A percentile compares a stretch with the other conserved stretches of the same genome.
These are phyloP conservation scores for Volucella zonaria DNA, from an alignment of 2,888 invertebrate genomes.

Conservation along the genomic window DNA sequence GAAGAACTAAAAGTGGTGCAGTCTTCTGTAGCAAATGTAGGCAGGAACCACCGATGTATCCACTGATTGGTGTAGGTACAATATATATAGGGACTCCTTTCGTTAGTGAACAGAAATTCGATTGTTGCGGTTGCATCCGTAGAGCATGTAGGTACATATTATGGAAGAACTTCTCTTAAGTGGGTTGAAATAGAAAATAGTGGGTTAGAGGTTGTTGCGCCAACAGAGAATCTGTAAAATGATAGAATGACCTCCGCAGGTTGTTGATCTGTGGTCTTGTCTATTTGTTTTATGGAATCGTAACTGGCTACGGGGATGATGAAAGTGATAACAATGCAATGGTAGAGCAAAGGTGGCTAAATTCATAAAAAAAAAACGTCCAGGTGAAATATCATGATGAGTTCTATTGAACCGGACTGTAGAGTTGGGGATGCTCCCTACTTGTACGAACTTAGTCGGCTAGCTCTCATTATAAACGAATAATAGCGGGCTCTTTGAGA, in stretches of 20 bases:
- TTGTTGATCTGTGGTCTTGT: constrained; percentile 45
- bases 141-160: not conserved
- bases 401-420: too few relatives aligned
- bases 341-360: too few relatives aligned
- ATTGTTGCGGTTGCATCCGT: constrained; percentile 34
- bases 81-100: constrained; percentile 36
- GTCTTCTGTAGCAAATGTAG: constrained; percentile 39
- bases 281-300: not conserved
- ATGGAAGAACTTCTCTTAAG: constrained; percentile 34
- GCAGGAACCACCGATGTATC: not conserved
- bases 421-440: too few relatives aligned
- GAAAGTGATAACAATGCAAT: not conserved
- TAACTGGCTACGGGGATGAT: not conserved
- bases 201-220: constrained; percentile 73
- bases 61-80: constrained; percentile 18
- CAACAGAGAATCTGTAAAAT: constrained; percentile 37
- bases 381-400: too few relatives aligned
- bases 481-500: too few relatives aligned
- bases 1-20: constrained; percentile 55
- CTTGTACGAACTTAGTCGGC: too few relatives aligned
- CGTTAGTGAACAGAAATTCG: constrained; percentile 30
- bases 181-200: constrained; percentile 67
- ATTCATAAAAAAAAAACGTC: too few relatives aligned
- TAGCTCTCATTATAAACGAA: too few relatives aligned
- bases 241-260: constrained; percentile 56